Base-by-base conservation (phyloP, 2,888 invertebrate genomes). In the Lordiphosa fenestrarum region DNA sequence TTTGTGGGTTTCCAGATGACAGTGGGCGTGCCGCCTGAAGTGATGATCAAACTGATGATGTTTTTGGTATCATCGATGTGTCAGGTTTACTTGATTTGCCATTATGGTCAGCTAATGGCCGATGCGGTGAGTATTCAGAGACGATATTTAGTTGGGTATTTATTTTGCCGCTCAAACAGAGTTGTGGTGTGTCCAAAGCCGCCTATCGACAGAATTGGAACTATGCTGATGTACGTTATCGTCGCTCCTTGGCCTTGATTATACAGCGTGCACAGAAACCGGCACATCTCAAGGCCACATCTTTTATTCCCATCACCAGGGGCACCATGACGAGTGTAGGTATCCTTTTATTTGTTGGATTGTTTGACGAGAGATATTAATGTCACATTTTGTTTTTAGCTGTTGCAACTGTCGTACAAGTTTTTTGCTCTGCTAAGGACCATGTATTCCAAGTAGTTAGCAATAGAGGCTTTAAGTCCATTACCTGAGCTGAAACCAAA, bases 1-100 rank as follows among this genome's bases (percentile, higher is more conserved):
- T 85, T 89, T 61, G 72, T 88, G 57, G 88, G 87, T 2, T 88
- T 89, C 47, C 86, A 88, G 64, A 69, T 85, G 61, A 87, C 86
- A 0, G 67, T 81, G 6, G 86, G 84, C 0, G 77, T 71, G 3
- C 47, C 59, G 1, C 48, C 73, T 0, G 77, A 78, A 6, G 61
- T 75, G 6, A n/a, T 86, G 15, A 39, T 82, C 4, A 88, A 86
- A 49, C 70, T 82, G 10, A 23, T 82, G 0, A 30, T 88, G 23
- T 87, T 81, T 61, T 54, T 88, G 0, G 13, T 86, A 3, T 80
- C 78, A 0, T 82, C 88, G 0, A 39, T 83, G n/a, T 53, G 69
- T 0, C 87, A 88, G 51, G 84, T 82, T 0, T 86, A 81, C 42
- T 51, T 88, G 50, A 84, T 88, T 7, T 88, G 87, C 25, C 66